These are phyloP conservation scores for Liasis olivaceus DNA, from an alignment of 2,797 vertebrate species.

Conservation along the genomic window DNA sequence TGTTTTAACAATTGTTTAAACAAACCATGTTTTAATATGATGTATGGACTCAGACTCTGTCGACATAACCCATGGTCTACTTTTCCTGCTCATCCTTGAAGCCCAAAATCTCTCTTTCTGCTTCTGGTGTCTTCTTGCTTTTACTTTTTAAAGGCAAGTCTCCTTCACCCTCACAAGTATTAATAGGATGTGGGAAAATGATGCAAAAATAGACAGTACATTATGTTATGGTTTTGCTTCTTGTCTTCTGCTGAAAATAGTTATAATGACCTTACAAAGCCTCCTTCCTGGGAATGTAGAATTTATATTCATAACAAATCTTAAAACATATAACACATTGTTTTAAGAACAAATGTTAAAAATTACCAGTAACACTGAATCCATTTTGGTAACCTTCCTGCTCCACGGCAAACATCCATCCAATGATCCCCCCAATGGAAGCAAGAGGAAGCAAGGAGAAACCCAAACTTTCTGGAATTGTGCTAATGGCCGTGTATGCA, in stretches of 20 bases:
- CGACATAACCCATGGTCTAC: neutral
- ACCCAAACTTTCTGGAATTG: conserved; percentile 81
- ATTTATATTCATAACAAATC: neutral
- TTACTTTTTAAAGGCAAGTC: neutral
- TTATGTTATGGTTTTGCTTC: neutral
- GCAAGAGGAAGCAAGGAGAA: conserved; percentile 87
- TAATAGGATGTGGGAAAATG: neutral
- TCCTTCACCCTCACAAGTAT: neutral
- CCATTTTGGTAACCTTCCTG: conserved; percentile 91
- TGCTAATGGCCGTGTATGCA: conserved; percentile 94
- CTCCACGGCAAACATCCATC: conserved; percentile 96
- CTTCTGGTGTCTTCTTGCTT: neutral
- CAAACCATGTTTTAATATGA: neutral
- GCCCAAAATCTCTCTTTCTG: neutral
- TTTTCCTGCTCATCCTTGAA: neutral
- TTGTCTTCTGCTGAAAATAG: neutral
- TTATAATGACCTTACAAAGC: neutral
- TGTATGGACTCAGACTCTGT: neutral
- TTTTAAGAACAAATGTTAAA: conserved; percentile 16
- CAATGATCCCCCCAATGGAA: conserved; percentile 88
- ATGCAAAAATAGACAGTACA: neutral
- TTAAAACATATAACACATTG: neutral
- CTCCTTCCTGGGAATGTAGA: neutral
- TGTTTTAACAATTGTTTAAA: neutral
- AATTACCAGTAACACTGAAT: conserved; percentile 90